Evolutionary conservation across 2,797 vertebrate species (phyloP).

Genomic region (Arctocebus calabarensis): DNA sequence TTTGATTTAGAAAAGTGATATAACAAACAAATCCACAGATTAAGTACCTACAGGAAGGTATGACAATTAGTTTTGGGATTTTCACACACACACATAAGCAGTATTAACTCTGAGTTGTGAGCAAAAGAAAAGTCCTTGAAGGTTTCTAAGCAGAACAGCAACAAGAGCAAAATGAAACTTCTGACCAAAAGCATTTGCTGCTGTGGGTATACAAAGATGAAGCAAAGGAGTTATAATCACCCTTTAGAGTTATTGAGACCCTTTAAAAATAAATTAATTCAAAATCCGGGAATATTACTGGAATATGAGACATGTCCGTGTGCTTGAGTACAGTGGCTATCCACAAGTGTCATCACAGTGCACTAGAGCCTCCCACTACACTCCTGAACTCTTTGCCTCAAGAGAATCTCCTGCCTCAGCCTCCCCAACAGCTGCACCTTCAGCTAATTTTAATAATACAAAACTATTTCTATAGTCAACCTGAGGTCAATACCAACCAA

Average conservation of each 20-base stretch:
- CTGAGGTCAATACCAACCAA: background rate
- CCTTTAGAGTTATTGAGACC: background rate
- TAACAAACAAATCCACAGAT: background rate
- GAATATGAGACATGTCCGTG: background rate
- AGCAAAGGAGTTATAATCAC: background rate
- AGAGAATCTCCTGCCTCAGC: background rate
- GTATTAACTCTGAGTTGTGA: background rate
- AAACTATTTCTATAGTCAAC: slow-evolving; percentile 26
- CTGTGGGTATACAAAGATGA: background rate
- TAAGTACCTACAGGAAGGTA: background rate
- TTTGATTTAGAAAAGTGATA: background rate
- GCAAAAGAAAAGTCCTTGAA: slow-evolving; percentile 26
- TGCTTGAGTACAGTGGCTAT: background rate
- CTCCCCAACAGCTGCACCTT: background rate
- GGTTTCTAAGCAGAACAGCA: slow-evolving; percentile 5
- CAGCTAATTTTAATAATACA: background rate
- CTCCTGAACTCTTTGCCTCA: background rate
- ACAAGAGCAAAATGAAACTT: slow-evolving; percentile 47
- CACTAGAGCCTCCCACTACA: background rate
- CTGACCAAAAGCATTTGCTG: slow-evolving; percentile 31
- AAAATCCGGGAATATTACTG: slow-evolving; percentile 2
- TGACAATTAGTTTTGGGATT: background rate
- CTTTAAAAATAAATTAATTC: slow-evolving; percentile 30
- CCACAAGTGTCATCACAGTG: background rate
- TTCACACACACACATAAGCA: background rate